Evolutionary conservation across 2,797 vertebrate species (phyloP).

Genomic region (Cetoscarus ocellatus): DNA sequence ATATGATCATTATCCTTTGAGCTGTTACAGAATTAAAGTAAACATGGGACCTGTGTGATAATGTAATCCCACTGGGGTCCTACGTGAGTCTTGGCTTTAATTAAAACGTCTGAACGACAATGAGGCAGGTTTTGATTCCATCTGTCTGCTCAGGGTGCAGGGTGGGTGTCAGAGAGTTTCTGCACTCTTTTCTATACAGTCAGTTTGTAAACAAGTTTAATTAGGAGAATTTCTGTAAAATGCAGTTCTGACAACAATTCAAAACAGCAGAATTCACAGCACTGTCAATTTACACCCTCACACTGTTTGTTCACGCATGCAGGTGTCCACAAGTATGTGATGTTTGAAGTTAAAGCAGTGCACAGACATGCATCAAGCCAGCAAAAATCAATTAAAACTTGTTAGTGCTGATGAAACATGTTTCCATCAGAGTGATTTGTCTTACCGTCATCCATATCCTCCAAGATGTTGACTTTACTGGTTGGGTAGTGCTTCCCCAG

Average conservation of each 20-base stretch:
- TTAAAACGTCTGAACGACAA: conserved; percentile 57
- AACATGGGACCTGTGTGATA: conserved; percentile 25
- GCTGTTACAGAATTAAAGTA: conserved; percentile 28
- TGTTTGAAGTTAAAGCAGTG: not conserved
- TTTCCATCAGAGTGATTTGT: not conserved
- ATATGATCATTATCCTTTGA: conserved; percentile 35
- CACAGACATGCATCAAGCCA: not conserved
- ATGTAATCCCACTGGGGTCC: conserved; percentile 37
- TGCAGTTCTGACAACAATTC: conserved; percentile 14
- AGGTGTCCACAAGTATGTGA: conserved; percentile 6
- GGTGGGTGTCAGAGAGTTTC: conserved; percentile 22
- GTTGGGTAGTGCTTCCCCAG: conserved; percentile 87
- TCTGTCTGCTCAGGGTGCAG: conserved; percentile 21
- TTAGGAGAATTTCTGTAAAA: conserved; percentile 23
- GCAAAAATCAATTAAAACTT: conserved; percentile 19
- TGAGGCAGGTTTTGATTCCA: conserved; percentile 34
- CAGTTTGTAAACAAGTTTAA: conserved; percentile 46
- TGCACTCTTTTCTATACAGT: conserved; percentile 4
- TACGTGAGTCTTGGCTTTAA: conserved; percentile 35
- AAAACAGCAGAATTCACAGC: not conserved
- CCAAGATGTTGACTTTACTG: conserved; percentile 85
- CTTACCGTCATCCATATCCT: conserved; percentile 93
- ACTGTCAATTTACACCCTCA: conserved; percentile 11
- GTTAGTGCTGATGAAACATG: conserved; percentile 7
- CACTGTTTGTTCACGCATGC: not conserved